Evolutionary conservation across 2,888 invertebrate genomes (phyloP).

Genomic region (Pyrocoelia pectoralis): DNA sequence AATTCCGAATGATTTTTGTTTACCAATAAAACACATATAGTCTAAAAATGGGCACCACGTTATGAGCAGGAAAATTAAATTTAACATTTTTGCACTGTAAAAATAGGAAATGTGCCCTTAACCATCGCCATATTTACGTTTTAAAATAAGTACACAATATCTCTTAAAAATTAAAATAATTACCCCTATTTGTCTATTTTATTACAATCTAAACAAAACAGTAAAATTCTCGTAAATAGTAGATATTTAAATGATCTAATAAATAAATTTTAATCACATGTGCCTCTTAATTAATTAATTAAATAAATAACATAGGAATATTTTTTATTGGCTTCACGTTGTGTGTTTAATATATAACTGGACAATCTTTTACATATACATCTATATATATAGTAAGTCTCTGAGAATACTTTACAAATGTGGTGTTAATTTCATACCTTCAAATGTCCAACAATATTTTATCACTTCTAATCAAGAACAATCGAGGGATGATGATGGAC

Average conservation of each 20-base stretch:
- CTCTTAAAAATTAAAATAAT: constrained; percentile 28
- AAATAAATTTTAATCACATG: constrained; percentile 24
- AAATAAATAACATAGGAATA: constrained; percentile 10
- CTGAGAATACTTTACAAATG: constrained; percentile 14
- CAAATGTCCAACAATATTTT: constrained; percentile 18
- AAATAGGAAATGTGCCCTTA: constrained; percentile 45
- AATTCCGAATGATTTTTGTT: constrained; percentile 21
- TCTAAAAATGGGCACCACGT: constrained; percentile 25
- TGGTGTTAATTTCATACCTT: constrained; percentile 20
- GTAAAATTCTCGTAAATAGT: constrained; percentile 1
- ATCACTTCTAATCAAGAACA: constrained; percentile 67
- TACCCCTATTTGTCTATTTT: constrained; percentile 14
- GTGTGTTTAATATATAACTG: constrained; percentile 1
- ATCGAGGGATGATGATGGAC: constrained; percentile 76
- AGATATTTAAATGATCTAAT: constrained; percentile 13
- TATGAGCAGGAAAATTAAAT: constrained; percentile 25
- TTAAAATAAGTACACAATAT: constrained; percentile 32
- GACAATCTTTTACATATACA: background rate
- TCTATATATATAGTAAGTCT: background rate
- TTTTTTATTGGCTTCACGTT: constrained; percentile 11
- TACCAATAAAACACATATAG: constrained; percentile 18
- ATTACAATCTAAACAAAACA: constrained; percentile 6
- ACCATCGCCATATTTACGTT: constrained; percentile 25
- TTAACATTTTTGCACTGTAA: constrained; percentile 43
- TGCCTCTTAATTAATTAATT: constrained; percentile 19